phyloP scores from a whole-genome alignment of 2,888 invertebrate genomes.

The Epistrophella euchroma region DNA sequence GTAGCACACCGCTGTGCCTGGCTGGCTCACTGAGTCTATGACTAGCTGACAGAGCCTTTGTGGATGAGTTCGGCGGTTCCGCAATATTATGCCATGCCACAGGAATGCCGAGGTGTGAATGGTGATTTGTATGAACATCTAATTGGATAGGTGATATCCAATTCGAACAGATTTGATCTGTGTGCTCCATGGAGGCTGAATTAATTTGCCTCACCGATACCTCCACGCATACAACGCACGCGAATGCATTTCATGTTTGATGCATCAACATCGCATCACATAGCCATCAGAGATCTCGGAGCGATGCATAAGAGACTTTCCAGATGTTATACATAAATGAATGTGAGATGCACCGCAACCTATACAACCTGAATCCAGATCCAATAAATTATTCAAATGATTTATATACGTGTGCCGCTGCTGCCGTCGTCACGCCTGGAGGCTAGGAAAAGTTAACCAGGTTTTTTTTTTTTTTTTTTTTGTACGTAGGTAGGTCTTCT shows the following conservation, averaged over 20 bases:
- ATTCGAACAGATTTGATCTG: conserved; percentile 67
- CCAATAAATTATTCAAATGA: conserved; percentile 74
- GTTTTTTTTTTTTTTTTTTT: conserved; percentile 18
- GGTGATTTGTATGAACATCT: conserved; percentile 73
- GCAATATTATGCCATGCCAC: conserved; percentile 53
- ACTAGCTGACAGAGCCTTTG: conserved; percentile 46
- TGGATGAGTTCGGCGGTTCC: conserved; percentile 45
- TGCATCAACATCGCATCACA: conserved; percentile 12
- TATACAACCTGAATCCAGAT: conserved; percentile 41
- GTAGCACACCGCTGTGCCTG: conserved; percentile 56
- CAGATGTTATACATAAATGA: neutral
- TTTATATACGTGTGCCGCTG: conserved; percentile 53
- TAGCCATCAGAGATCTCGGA: neutral
- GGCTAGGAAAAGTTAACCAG: conserved; percentile 70
- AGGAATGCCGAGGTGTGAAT: conserved; percentile 73
- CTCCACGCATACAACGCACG: conserved; percentile 50
- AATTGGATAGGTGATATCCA: conserved; percentile 75
- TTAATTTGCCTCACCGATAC: conserved; percentile 54
- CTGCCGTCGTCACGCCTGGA: conserved; percentile 63
- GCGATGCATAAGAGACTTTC: neutral
- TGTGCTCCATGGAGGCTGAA: conserved; percentile 62
- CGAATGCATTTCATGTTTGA: conserved; percentile 60
- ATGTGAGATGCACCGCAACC: conserved; percentile 1
- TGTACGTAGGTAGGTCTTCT: neutral
- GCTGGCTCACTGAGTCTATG: neutral